These are phyloP conservation scores for Hyposmocoma kahamanoa DNA, from an alignment of 1,140 invertebrate genomes.

Conservation along the genomic window DNA sequence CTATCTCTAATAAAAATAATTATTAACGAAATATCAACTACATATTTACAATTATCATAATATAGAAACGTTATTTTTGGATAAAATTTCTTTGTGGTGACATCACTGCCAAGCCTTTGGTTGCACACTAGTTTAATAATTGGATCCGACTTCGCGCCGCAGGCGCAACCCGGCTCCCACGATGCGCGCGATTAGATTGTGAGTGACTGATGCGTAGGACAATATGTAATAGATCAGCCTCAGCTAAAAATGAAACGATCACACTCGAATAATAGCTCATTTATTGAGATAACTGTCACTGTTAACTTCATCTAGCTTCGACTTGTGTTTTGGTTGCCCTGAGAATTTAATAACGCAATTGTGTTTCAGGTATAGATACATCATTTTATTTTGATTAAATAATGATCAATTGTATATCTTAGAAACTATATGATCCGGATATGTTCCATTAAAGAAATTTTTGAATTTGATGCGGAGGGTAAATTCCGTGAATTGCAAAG, in stretches of 20 bases:
- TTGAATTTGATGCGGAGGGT: no score
- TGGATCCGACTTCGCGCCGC: neutral
- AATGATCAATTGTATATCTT: no score
- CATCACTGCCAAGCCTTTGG: neutral
- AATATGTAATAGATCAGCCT: slow-evolving; percentile 65
- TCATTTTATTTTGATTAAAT: no score
- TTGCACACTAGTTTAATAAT: neutral
- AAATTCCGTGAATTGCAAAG: no score
- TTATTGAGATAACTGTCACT: slow-evolving; percentile 60
- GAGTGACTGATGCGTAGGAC: slow-evolving; percentile 66
- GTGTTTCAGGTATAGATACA: no score
- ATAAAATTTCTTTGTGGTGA: neutral
- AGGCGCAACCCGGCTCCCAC: slow-evolving; percentile 44
- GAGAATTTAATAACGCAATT: slow-evolving; percentile 26
- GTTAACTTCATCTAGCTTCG: slow-evolving; percentile 26
- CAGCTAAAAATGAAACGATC: slow-evolving; percentile 43
- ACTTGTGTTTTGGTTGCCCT: slow-evolving; percentile 18
- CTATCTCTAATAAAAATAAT: neutral
- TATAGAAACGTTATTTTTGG: neutral
- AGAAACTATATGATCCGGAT: no score
- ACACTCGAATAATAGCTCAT: slow-evolving; percentile 52
- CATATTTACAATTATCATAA: neutral
- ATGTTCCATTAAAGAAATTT: no score
- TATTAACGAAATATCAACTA: neutral
- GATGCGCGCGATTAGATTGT: slow-evolving; percentile 64